These are phyloP conservation scores for Pyrrhosoma nymphula DNA, from an alignment of 2,888 invertebrate genomes.

Conservation along the genomic window DNA sequence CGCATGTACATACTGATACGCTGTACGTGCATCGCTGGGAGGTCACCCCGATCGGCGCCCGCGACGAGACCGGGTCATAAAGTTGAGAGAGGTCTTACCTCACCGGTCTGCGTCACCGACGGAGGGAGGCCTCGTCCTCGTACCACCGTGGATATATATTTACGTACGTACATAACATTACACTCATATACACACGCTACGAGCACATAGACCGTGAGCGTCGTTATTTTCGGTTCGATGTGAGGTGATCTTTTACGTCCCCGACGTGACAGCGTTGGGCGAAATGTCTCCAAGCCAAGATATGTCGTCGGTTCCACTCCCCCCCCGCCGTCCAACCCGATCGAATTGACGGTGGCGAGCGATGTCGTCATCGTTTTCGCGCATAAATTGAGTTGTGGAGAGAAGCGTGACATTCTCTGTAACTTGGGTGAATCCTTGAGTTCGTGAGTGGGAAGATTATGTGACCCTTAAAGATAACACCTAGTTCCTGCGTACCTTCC, in stretches of 20 bases:
- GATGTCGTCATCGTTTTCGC: not conserved
- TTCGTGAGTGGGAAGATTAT: too few species aligned
- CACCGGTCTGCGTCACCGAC: not conserved
- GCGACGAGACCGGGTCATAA: not conserved
- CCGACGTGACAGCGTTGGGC: not conserved
- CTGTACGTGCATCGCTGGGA: not conserved
- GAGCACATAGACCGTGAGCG: not conserved
- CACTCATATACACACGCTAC: not conserved
- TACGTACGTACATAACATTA: too few species aligned
- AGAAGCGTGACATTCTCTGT: too few species aligned
- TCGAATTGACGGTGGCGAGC: not conserved
- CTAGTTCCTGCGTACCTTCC: too few species aligned
- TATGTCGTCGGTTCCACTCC: not conserved
- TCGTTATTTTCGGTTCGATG: not conserved
- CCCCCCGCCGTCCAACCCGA: not conserved
- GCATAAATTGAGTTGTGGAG: not conserved
- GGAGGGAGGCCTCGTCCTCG: not conserved
- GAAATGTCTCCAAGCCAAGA: not conserved
- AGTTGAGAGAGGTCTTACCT: not conserved
- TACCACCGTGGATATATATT: not conserved
- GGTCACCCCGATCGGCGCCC: not conserved
- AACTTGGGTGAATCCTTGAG: too few species aligned
- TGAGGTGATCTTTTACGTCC: not conserved
- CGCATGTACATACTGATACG: not conserved
- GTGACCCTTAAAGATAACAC: too few species aligned